Conservation (phyloP, 2,113 vertebrate genomes). For the Rhabdomys dilectus region DNA sequence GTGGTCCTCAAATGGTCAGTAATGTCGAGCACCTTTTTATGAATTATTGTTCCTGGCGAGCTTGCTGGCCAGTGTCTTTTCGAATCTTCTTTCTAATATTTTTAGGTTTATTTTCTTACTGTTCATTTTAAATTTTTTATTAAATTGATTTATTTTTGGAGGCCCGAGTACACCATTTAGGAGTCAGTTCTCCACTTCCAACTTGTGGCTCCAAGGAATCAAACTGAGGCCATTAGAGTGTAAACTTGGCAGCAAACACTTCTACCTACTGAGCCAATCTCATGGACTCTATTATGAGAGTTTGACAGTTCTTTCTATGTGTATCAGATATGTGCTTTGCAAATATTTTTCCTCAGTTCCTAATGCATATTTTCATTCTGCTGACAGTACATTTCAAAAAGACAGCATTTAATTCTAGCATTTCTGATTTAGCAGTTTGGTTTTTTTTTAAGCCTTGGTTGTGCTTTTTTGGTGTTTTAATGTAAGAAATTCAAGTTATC, state of each 20-base stretch:
- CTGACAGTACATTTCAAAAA: background rate
- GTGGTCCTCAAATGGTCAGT: background rate
- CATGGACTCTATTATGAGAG: background rate
- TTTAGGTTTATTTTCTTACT: conserved; percentile 13
- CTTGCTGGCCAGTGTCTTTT: background rate
- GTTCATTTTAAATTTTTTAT: background rate
- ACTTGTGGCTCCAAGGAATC: background rate
- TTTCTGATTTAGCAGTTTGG: background rate
- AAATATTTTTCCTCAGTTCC: conserved; percentile 13
- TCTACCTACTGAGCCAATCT: background rate
- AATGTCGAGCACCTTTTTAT: background rate
- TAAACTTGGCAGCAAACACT: too few relatives aligned
- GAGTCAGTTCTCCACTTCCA: background rate
- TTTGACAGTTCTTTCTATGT: background rate
- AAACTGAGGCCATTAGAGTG: background rate
- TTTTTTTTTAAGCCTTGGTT: background rate
- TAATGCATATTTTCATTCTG: conserved; percentile 1
- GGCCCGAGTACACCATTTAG: too few relatives aligned
- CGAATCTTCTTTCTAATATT: background rate
- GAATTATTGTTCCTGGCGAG: background rate
- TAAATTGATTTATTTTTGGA: background rate
- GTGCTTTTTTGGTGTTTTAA: background rate
- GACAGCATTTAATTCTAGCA: background rate
- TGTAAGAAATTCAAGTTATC: conserved; percentile 35
- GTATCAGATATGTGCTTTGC: background rate